Evolutionary conservation across 2,888 invertebrate genomes (phyloP).

Genomic region (Exephanes ischioxanthus): DNA sequence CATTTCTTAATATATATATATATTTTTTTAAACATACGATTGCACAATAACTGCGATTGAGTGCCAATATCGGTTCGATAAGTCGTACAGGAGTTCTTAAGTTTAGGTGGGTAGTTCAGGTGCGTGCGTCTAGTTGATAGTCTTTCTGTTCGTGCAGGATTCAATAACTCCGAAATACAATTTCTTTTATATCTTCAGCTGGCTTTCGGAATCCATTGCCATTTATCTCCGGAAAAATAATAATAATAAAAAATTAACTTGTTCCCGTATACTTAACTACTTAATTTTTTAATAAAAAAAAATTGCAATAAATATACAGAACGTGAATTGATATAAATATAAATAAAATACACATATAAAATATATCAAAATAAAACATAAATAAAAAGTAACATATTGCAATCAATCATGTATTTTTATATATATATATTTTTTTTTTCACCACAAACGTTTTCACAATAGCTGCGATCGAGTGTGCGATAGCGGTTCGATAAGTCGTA

Average conservation of each 20-base stretch:
- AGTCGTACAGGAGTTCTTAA: constrained; percentile 30
- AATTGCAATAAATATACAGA: neutral
- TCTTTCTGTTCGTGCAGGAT: constrained; percentile 54
- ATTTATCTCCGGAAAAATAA: neutral
- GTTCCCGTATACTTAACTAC: too few species aligned
- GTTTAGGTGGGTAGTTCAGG: constrained; percentile 43
- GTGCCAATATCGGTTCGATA: constrained; percentile 20
- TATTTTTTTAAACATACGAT: neutral
- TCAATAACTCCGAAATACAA: constrained; percentile 13
- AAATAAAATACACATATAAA: neutral
- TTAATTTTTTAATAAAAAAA: neutral
- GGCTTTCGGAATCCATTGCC: neutral
- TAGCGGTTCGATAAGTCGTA: constrained; percentile 36
- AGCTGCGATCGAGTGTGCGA: constrained; percentile 4
- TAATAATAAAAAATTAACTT: neutral
- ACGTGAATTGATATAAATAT: neutral
- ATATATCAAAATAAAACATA: too few species aligned
- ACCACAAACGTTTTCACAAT: neutral
- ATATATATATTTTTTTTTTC: neutral
- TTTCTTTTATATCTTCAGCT: neutral
- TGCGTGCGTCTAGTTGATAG: constrained; percentile 65
- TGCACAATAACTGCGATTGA: constrained; percentile 8
- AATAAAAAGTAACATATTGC: too few species aligned
- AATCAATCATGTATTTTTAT: neutral
- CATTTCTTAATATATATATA: neutral